Evolutionary conservation across 2,797 vertebrate species (phyloP).

Genomic region (Microchirus variegatus): DNA sequence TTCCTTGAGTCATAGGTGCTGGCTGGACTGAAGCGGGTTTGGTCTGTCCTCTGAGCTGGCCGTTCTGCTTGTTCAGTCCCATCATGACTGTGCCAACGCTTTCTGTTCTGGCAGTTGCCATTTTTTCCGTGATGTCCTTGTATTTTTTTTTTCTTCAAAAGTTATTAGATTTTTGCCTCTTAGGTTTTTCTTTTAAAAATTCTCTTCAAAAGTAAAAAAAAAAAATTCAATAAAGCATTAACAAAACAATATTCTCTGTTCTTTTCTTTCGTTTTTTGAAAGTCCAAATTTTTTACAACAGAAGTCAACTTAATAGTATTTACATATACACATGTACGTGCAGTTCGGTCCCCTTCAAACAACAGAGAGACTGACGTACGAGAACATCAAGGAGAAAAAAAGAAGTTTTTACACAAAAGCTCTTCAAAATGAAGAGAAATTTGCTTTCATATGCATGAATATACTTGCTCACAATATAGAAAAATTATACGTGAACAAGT

Average conservation of each 20-base stretch:
- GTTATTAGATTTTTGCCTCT: constrained; percentile 62
- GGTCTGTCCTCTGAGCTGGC: constrained; percentile 81
- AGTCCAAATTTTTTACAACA: constrained; percentile 71
- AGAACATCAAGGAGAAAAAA: constrained; percentile 45
- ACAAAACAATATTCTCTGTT: constrained; percentile 77
- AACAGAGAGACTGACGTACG: constrained; percentile 80
- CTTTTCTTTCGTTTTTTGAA: constrained; percentile 19
- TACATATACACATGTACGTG: constrained; percentile 79
- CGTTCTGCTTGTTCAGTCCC: constrained; percentile 84
- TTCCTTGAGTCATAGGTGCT: constrained; percentile 68
- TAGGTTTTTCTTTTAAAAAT: constrained; percentile 67
- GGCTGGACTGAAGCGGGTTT: constrained; percentile 73
- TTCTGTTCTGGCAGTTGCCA: constrained; percentile 83
- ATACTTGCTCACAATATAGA: constrained; percentile 82
- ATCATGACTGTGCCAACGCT: constrained; percentile 73
- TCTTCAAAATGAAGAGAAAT: constrained; percentile 88
- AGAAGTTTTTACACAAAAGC: constrained; percentile 71
- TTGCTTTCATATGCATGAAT: constrained; percentile 81
- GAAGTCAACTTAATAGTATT: constrained; percentile 72
- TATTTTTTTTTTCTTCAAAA: constrained; percentile 38
- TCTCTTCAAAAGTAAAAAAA: constrained; percentile 78
- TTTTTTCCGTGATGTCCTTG: constrained; percentile 41
- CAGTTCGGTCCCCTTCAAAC: constrained; percentile 77
- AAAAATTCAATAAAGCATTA: constrained; percentile 75
- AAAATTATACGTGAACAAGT: constrained; percentile 85